Conservation (phyloP, 2,888 invertebrate genomes). For the Chymomyza fuscimana region DNA sequence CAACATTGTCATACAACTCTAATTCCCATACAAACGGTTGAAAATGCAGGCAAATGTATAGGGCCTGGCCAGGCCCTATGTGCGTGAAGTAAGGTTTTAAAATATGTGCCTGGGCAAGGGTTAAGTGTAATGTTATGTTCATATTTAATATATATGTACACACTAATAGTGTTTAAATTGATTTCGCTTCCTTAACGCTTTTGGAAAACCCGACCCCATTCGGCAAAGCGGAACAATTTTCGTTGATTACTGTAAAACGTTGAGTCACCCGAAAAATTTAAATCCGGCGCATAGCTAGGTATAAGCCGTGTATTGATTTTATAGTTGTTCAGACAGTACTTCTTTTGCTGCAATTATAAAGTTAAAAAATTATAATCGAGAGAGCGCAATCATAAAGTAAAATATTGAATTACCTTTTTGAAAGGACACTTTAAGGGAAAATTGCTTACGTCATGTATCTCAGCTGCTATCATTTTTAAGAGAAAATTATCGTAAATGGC, state of each 20-base stretch:
- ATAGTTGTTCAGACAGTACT: constrained; percentile 11
- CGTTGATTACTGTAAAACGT: constrained; percentile 1
- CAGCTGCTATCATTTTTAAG: constrained; percentile 21
- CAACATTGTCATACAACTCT: too few species aligned
- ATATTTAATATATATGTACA: background rate
- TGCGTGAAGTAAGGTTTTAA: too few species aligned
- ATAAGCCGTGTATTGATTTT: constrained; percentile 16
- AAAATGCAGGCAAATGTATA: too few species aligned
- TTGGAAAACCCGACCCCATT: constrained; percentile 13
- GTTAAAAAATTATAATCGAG: background rate
- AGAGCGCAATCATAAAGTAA: too few species aligned
- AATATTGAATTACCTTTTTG: constrained; percentile 25
- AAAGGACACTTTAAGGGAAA: constrained; percentile 43
- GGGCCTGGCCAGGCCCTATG: too few species aligned
- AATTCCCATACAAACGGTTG: too few species aligned
- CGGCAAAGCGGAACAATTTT: constrained; percentile 13
- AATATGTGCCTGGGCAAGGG: too few species aligned
- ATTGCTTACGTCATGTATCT: constrained; percentile 29
- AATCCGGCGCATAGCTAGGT: constrained; percentile 35
- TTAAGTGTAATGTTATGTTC: background rate
- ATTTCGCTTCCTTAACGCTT: background rate
- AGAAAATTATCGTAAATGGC: constrained; percentile 11
- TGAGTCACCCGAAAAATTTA: constrained; percentile 22
- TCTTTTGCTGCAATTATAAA: constrained; percentile 7
- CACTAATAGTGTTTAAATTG: constrained; percentile 1